Base-by-base conservation (phyloP, 1,140 invertebrate species). In the Drosophila cardini region DNA sequence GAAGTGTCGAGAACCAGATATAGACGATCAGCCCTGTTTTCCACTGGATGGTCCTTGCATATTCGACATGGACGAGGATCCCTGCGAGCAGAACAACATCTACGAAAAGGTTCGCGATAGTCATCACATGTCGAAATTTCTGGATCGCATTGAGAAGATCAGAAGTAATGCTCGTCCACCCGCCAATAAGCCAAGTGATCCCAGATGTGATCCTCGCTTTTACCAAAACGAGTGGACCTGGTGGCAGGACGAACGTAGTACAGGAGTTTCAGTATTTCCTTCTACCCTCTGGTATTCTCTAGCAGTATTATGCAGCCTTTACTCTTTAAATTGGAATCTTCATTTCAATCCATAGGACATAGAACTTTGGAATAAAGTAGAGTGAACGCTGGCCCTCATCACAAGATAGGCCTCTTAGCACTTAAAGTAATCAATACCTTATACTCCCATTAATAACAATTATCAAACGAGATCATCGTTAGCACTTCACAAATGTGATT, bases 21-120 rank as follows among this genome's bases (percentile, higher is more conserved):
- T 42, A 0, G 45, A 60, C 0, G 43, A 26, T 8, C 53, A 48
- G 0, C 38, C 69, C 1, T 87, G 82, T 50, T 76, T 94, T 42
- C 93, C 94, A 0, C 53, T 93, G 0, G 71, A 90, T 58, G 77
- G 91, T 0, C 94, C 95, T 0, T 97, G 96, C 83, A 91, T 97
- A 1, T 97, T 96, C 87, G 94, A 97, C 81, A 93, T 97, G 36
- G 92, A 93, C 21, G 92, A 94, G n/a, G 96, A 97, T 93, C 96
- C 96, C 0, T 97, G 96, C 80, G 96, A 97, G 87, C 94, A 91
- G 58, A 92, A 94, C 15, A 96, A 97, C 92, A 81, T 97, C 9
- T 95, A 95, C 43, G 78, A 78, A 11, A 53, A 76, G 34, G 65
- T 76, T 13, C 61, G 60, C 11, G 74, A 84, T 62, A 53, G 67